Evolutionary conservation across 2,113 vertebrate species (phyloP).

Genomic region (Phalacrocorax pelagicus): DNA sequence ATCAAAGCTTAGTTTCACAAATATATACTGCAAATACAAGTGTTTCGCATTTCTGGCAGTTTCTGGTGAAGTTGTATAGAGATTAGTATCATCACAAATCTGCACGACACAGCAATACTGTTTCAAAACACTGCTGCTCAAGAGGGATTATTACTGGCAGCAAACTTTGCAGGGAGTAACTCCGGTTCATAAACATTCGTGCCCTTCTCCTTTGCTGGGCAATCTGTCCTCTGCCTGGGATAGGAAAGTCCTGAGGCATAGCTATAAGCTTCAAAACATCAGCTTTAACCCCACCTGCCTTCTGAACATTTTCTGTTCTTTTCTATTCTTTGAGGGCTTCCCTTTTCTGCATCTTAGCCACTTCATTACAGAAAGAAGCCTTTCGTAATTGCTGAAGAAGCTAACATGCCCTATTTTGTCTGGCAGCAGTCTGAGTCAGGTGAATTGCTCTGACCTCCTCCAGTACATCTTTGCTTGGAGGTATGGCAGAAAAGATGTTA

Average conservation of each 20-base stretch:
- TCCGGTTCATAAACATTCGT: not conserved
- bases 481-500: not conserved
- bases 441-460: not conserved
- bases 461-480: not conserved
- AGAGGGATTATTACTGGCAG: not conserved
- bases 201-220: constrained; percentile 19
- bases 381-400: not conserved
- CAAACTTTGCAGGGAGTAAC: not conserved
- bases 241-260: not conserved
- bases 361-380: not conserved
- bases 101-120: not conserved
- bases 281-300: not conserved
- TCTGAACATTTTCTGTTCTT: not conserved
- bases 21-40: not conserved
- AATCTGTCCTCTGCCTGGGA: not conserved
- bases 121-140: constrained; percentile 28
- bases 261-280: not conserved
- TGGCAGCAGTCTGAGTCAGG: not conserved
- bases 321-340: not conserved
- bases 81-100: not conserved
- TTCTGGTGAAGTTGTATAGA: not conserved
- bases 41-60: not conserved
- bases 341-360: not conserved
- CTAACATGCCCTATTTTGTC: not conserved
- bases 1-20: not conserved